phyloP scores from a whole-genome alignment of 2,113 vertebrate species.

The Hemibates koningsi region DNA sequence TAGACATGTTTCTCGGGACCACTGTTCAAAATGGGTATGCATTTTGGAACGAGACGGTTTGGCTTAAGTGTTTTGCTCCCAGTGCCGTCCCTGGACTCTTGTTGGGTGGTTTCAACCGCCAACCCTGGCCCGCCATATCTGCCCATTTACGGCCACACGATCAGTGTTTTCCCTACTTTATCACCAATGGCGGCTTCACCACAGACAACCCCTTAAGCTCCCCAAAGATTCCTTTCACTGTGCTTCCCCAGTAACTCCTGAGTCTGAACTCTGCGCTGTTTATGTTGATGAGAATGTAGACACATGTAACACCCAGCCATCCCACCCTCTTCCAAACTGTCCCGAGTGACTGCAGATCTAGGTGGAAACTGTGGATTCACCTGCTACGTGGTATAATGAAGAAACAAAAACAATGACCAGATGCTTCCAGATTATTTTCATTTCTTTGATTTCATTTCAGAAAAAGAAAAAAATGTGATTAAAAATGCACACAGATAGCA shows the following conservation, averaged over 20 bases:
- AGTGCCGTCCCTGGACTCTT: slow-evolving; percentile 19
- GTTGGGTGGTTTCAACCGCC: background rate
- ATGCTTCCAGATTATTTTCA: slow-evolving; percentile 58
- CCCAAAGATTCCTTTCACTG: slow-evolving; percentile 67
- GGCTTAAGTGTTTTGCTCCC: slow-evolving; percentile 26
- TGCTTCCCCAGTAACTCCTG: slow-evolving; percentile 57
- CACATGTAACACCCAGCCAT: background rate
- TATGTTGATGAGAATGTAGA: slow-evolving; percentile 64
- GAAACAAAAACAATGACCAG: slow-evolving; percentile 46
- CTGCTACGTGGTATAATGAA: slow-evolving; percentile 31
- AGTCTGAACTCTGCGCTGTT: slow-evolving; percentile 45
- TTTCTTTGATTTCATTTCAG: slow-evolving; percentile 56
- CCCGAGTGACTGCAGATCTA: slow-evolving; percentile 20
- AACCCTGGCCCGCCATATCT: background rate
- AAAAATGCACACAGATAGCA: slow-evolving; percentile 71
- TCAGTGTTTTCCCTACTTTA: slow-evolving; percentile 26
- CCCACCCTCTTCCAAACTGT: background rate
- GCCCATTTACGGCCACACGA: slow-evolving; percentile 21
- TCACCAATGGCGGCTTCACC: slow-evolving; percentile 36
- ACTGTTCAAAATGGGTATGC: slow-evolving; percentile 40
- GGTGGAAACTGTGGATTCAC: slow-evolving; percentile 44
- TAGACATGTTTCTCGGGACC: slow-evolving; percentile 52
- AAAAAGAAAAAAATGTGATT: slow-evolving; percentile 55
- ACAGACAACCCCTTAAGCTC: slow-evolving; percentile 9
- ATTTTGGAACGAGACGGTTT: slow-evolving; percentile 15